A percentile compares a stretch with the other conserved stretches of the same genome.
These are phyloP conservation scores for Chiroxiphia lanceolata DNA, from an alignment of 2,797 vertebrate genomes.

Conservation along the genomic window DNA sequence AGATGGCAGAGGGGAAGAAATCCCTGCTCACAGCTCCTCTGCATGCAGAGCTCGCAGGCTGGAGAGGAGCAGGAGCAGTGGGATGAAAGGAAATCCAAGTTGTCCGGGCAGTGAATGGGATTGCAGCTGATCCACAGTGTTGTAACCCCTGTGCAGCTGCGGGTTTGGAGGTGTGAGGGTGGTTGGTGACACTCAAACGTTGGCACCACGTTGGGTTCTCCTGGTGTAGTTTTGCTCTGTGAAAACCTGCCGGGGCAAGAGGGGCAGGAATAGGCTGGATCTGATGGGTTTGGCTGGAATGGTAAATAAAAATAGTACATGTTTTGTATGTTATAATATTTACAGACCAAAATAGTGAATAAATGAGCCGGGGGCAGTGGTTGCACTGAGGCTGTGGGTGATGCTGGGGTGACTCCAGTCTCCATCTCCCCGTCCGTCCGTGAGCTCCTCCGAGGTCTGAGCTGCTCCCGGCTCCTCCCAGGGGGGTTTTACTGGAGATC, in stretches of 20 bases:
- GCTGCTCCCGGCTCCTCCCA: neutral
- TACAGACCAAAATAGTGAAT: rapidly evolving
- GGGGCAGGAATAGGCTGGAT: neutral
- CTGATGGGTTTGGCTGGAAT: neutral
- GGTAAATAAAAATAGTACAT: neutral
- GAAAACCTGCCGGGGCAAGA: neutral
- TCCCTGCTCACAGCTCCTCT: neutral
- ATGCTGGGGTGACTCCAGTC: neutral
- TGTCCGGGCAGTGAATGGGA: neutral
- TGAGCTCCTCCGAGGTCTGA: neutral
- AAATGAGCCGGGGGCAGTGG: rapidly evolving
- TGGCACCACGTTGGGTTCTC: rapidly evolving
- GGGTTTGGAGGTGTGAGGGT: neutral
- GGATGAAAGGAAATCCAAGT: neutral
- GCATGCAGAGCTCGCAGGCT: neutral
- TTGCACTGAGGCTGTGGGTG: neutral
- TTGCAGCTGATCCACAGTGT: rapidly evolving
- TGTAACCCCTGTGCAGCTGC: rapidly evolving
- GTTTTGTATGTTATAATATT: rapidly evolving
- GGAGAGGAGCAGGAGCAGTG: neutral
- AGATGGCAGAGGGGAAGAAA: neutral
- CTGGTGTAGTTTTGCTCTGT: rapidly evolving
- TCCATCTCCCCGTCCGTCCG: neutral
- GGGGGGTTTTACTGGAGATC: neutral
- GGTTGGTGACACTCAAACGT: rapidly evolving